Base-by-base conservation (phyloP, 2,888 invertebrate genomes). In the Drosophila demipolita region DNA sequence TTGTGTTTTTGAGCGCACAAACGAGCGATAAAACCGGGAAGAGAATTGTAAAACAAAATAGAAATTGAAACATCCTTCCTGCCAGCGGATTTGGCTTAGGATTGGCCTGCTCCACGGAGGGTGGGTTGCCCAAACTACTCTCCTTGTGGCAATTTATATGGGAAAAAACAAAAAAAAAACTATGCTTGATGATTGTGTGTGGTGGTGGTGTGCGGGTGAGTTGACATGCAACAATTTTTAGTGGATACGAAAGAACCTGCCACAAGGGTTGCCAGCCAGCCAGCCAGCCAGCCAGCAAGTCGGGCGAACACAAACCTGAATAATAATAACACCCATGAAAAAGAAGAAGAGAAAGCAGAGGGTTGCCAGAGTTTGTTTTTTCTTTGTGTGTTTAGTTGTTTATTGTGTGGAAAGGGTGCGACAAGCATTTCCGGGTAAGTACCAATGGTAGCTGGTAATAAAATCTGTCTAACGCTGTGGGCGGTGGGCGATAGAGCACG, bases 61-160 rank as follows among this genome's bases (percentile, higher is more conserved):
- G 79, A 89, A 89, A 90, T 90, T 89, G 90, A 90, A 90, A 90
- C 90, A 87, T 89, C 90, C 90, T 90, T 90, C 85, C 90, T 45
- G 69, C 38, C 45, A 74, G 61, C 57, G 62, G 49, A 69, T 65
- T 74, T 74, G 35, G 32, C 53, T 45, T 48, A 15, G 45, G 45
- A 45, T 29, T 60, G 9, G 26, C 42, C 42, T 55, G 42, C 53
- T 40, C 58, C 45, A 11, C 49, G 42, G 23, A 73, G 67, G 62
- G 63, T 29, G 76, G 75, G 64, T 75, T 72, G 71, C 66, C 66
- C 66, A 83, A 80, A 73, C 89, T 68, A 80, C 57, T 66, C 71
- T 66, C 82, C 15, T 23, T 45, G 45, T 73, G 65, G 68, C 72
- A 83, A 88, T 73, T 80, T 87, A 77, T 72, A 73, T 54, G 55